A percentile compares a stretch with the other conserved stretches of the same genome.
Conservation (phyloP, 2,888 invertebrate genomes). For the Cephus nigrinus region DNA sequence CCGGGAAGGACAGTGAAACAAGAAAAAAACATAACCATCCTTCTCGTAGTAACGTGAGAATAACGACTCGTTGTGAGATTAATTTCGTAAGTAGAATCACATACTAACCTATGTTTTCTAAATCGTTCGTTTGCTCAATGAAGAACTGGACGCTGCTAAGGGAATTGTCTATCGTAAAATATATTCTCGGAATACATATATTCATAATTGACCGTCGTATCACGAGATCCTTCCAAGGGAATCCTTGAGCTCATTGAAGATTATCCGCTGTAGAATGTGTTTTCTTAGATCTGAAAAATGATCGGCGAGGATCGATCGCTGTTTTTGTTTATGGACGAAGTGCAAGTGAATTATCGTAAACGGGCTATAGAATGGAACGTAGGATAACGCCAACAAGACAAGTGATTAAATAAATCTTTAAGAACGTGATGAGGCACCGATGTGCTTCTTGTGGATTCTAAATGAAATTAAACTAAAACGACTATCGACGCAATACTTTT, state of each 20-base stretch:
- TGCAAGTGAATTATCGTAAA: neutral
- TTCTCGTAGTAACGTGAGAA: neutral
- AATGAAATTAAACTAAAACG: neutral
- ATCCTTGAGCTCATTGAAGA: neutral
- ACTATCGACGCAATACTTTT: neutral
- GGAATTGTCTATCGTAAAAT: too few relatives aligned
- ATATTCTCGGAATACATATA: too few relatives aligned
- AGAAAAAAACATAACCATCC: neutral
- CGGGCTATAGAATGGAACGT: neutral
- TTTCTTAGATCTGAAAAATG: neutral
- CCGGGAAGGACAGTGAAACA: neutral
- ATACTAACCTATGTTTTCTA: neutral
- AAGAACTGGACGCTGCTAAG: neutral
- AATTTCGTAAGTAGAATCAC: neutral
- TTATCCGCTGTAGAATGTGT: neutral
- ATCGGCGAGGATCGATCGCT: neutral
- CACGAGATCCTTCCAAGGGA: neutral
- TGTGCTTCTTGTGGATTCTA: neutral
- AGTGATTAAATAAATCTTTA: too few relatives aligned
- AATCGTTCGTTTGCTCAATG: neutral
- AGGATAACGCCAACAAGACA: too few relatives aligned
- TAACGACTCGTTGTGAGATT: neutral
- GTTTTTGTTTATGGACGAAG: neutral
- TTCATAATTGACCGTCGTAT: neutral
- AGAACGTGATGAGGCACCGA: too few relatives aligned